These are phyloP conservation scores for Orestias chungarensis DNA, from an alignment of 2,797 vertebrate species.

Conservation along the genomic window DNA sequence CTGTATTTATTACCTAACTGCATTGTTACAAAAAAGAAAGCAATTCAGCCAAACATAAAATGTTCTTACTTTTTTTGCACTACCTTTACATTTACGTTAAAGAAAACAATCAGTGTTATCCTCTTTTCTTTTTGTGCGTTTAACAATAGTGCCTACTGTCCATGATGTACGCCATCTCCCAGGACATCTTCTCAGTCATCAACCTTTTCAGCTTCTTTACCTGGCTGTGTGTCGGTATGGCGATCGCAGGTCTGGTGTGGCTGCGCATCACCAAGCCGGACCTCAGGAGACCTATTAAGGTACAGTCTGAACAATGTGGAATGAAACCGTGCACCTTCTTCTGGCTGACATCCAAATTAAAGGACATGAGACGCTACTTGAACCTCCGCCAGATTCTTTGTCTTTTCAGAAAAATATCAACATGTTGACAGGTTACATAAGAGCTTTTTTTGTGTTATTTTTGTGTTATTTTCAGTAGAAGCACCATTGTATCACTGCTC, in stretches of 20 bases:
- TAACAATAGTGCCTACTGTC: slow-evolving; percentile 75
- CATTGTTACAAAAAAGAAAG: background rate
- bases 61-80: background rate
- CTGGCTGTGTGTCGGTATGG: slow-evolving; percentile 82
- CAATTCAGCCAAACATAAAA: background rate
- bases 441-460: slow-evolving; percentile 1
- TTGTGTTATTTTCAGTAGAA: slow-evolving; percentile 31
- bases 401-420: slow-evolving; percentile 41
- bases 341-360: background rate
- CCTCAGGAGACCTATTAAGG: slow-evolving; percentile 78
- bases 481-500: slow-evolving; percentile 45
- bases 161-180: slow-evolving; percentile 80
- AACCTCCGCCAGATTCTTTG: slow-evolving; percentile 21
- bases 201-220: slow-evolving; percentile 85
- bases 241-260: slow-evolving; percentile 79
- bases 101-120: slow-evolving; percentile 6
- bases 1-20: background rate
- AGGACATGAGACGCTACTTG: background rate
- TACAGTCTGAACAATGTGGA: slow-evolving; percentile 30
- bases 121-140: too few relatives aligned
- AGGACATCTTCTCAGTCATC: slow-evolving; percentile 83
- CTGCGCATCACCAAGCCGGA: slow-evolving; percentile 75
- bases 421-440: slow-evolving; percentile 34
- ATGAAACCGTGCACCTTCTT: background rate
- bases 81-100: background rate